Base-by-base conservation (phyloP, 1,140 invertebrate genomes). In the Cotesia typhae region DNA sequence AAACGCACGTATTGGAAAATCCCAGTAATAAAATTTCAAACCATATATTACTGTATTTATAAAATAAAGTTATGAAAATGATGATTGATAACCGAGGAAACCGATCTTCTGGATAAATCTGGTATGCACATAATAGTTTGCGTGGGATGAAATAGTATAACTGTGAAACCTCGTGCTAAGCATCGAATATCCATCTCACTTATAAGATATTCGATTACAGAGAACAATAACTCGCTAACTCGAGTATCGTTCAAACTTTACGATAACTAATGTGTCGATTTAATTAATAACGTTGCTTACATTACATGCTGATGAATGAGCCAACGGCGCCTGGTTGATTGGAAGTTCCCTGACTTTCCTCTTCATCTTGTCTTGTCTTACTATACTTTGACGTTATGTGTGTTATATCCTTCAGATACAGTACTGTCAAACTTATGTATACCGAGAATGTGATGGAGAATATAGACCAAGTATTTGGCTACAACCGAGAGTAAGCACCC, bases 171-270 rank as follows among this genome's bases (percentile, higher is more conserved):
- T 61, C 37, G 17, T 28, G 4, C 28, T 28, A 61, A 28, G 10
- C 14, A 61, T 28, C 28, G 28, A 28, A 61, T 61, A 28, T 61
- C 28, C 5, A 10, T 61, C 35, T 28, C 9, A 10, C 14, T 28
- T 35, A 61, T 17, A 28, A 61, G 17, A 61, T 61, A 61, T 61
- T 61, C 59, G 59, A 61, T 61, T 61, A 61, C 59, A 61, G 7
- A 7, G 35, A 65, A 38, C 63, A 38, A 65, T 65, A 65, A 65
- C 35, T 65, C 63, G 3, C 14, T 61, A 65, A 36, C 63, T 65
- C 36, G 63, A n/a, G 37, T 36, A 41, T 63, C 60, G 36, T 63
- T 59, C 12, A 6, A 59, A 61, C 17, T 61, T 61, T 20, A 35
- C 17, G 14, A 61, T 61, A 35, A 61, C 28, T 61, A 28, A 61